Evolutionary conservation across 2,113 vertebrate species (phyloP), one percentile per base, ranked within the genome.

Genomic region (Aleadryas rufinucha): DNA sequence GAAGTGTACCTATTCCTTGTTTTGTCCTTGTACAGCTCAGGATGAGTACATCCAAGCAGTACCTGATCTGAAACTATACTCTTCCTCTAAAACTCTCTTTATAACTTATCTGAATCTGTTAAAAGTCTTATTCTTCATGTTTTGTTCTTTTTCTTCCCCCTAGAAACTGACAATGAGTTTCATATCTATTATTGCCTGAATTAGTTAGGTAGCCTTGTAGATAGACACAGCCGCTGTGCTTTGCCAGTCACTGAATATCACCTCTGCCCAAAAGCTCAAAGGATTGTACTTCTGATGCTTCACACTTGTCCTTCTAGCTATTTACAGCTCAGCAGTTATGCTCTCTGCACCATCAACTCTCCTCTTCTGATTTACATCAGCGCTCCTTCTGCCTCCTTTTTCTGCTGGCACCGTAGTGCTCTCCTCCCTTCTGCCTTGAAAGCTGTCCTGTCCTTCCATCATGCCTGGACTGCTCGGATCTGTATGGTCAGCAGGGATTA

Each of bases 311-410:
- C 71, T 95, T 88, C 91, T 76, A 60, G 61, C 75, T 90, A 80
- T 96, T 96, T 96, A 72, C 89, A 93, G 57, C 89, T 85, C 89
- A 86, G 89, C 89, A 80, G 75, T 90, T 92, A 37, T 16, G 21
- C 53, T 83, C 44, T 56, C 71, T 83, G 75, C 47, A 56, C 49
- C 53, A 83, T 76, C 75, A 83, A 17, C 41, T 93, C 49, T 76
- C 79, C 33, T 87, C 35, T 74, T 90, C 83, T 76, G 70, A 92
- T 90, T 41, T 90, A 72, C 53, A 72, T 60, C 66, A 80, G 41
- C 9, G 8, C 24, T 83, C 61, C 70, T 90, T 76, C 79, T 92
- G 71, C 53, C 50, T 86, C 31, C 42, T 83, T 80, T 72, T 86
- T 52, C 57, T 89, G 21, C 50, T 80, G 66, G 79, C 57, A 68